Conservation (phyloP, 2,797 vertebrate species). For the Xenops minutus region DNA sequence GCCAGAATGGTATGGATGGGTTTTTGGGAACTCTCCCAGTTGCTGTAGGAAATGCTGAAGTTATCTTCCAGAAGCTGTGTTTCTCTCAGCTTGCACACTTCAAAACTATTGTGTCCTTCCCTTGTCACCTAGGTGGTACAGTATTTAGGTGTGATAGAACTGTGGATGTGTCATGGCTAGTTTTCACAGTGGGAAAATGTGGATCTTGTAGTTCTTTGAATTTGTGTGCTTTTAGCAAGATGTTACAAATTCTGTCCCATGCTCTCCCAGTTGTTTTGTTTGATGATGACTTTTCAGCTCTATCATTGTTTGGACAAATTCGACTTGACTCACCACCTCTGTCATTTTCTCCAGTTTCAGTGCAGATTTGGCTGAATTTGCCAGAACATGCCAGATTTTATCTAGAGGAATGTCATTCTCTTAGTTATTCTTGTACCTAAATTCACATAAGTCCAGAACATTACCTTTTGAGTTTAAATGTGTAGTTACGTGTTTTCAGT, state of each 20-base stretch:
- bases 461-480: not conserved
- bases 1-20: not conserved
- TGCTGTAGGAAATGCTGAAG: not conserved
- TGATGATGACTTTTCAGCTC: not conserved
- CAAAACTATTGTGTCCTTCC: not conserved
- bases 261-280: not conserved
- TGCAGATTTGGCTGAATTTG: not conserved
- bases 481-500: not conserved
- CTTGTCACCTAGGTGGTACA: rapidly evolving
- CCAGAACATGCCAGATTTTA: not conserved
- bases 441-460: not conserved
- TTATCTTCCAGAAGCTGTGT: not conserved
- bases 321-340: not conserved
- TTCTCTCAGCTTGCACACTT: not conserved
- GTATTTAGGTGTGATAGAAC: not conserved
- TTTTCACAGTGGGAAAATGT: not conserved
- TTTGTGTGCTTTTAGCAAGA: not conserved
- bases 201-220: not conserved
- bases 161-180: not conserved
- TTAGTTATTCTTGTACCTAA: not conserved
- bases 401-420: not conserved
- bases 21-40: not conserved
- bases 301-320: not conserved
- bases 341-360: not conserved
- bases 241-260: not conserved